These are phyloP conservation scores for Glomeris marginata DNA, from an alignment of 2,888 invertebrate species.

Conservation along the genomic window DNA sequence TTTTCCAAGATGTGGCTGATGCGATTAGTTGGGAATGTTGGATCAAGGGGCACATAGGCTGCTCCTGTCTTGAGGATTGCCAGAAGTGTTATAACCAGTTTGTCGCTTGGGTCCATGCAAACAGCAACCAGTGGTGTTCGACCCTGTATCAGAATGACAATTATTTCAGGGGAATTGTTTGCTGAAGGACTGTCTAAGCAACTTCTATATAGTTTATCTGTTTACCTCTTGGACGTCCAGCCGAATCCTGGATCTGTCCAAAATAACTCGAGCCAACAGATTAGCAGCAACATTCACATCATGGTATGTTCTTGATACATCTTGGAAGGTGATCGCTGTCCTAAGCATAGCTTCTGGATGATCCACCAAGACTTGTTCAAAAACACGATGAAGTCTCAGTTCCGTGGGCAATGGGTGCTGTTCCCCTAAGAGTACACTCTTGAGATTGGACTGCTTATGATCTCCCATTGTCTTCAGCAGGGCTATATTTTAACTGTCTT, in stretches of 20 bases:
- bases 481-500: no score
- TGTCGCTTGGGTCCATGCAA: slow-evolving; percentile 60
- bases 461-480: no score
- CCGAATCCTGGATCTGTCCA: slow-evolving; percentile 20
- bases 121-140: slow-evolving; percentile 45
- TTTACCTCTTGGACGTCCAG: background rate
- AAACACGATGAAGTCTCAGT: slow-evolving; percentile 1
- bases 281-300: slow-evolving; percentile 9
- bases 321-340: slow-evolving; percentile 1
- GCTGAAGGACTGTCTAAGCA: background rate
- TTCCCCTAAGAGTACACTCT: no score
- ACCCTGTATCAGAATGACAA: background rate
- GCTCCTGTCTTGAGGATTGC: slow-evolving; percentile 68
- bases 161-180: background rate
- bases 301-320: slow-evolving; percentile 1
- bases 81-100: slow-evolving; percentile 47
- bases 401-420: no score
- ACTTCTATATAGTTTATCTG: background rate
- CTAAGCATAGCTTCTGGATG: background rate
- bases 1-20: slow-evolving; percentile 60
- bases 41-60: slow-evolving; percentile 69
- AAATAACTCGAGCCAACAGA: slow-evolving; percentile 38
- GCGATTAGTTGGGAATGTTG: slow-evolving; percentile 50
- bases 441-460: no score
- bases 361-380: background rate